These are phyloP conservation scores for Pomatorhinus ruficollis DNA, from an alignment of 2,113 vertebrate species.

Conservation along the genomic window DNA sequence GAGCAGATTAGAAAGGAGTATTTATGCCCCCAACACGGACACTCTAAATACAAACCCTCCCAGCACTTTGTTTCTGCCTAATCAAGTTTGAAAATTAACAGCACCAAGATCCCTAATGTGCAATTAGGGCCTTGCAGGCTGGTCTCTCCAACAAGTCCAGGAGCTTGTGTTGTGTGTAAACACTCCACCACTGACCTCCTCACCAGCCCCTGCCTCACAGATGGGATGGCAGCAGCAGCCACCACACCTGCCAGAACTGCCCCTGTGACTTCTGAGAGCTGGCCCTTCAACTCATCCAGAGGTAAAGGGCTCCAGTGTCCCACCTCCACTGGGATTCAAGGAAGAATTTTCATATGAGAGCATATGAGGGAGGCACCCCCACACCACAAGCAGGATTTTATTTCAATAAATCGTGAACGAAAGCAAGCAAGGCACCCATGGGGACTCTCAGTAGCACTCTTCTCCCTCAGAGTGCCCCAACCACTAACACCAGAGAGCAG, in stretches of 20 bases:
- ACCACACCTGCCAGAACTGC: not conserved
- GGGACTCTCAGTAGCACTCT: not conserved
- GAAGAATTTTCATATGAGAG: not conserved
- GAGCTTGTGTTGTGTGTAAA: not conserved
- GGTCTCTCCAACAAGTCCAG: not conserved
- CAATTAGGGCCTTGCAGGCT: not conserved
- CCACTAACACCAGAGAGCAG: not conserved
- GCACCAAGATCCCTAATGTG: not conserved
- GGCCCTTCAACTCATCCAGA: not conserved
- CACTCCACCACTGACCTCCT: not conserved
- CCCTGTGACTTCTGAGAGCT: not conserved
- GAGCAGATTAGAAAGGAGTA: not conserved
- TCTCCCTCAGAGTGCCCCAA: not conserved
- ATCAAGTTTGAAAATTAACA: not conserved
- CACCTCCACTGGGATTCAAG: not conserved
- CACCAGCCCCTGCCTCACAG: not conserved
- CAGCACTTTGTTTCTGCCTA: not conserved
- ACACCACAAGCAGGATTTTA: not conserved
- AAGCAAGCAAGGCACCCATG: rapidly evolving
- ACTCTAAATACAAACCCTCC: not conserved
- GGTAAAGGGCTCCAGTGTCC: not conserved
- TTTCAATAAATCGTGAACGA: not conserved
- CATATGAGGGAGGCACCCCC: rapidly evolving
- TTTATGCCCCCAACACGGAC: not conserved
- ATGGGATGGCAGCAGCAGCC: rapidly evolving